These are phyloP conservation scores for Gari tellinella DNA, from an alignment of 2,888 invertebrate genomes.

Conservation along the genomic window DNA sequence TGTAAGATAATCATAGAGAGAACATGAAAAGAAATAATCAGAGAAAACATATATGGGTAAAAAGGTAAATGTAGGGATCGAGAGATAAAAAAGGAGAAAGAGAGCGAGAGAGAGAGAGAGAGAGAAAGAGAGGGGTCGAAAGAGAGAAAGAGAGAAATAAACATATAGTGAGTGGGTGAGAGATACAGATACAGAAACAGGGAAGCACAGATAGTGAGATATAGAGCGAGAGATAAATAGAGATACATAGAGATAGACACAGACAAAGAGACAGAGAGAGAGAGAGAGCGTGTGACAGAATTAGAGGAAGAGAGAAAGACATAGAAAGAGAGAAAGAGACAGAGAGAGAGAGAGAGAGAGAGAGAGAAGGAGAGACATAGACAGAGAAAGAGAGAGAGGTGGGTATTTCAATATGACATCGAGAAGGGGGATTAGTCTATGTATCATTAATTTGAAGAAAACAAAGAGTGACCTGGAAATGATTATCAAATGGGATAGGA, in stretches of 20 bases:
- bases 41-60: neutral
- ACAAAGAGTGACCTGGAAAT: too few species aligned
- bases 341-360: too few species aligned
- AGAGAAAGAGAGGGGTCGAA: neutral
- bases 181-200: neutral
- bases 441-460: too few species aligned
- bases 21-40: neutral
- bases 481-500: too few species aligned
- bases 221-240: neutral
- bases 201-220: neutral
- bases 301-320: too few species aligned
- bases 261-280: constrained; percentile 3
- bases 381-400: too few species aligned
- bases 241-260: neutral
- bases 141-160: neutral
- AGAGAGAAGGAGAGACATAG: too few species aligned
- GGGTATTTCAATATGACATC: too few species aligned
- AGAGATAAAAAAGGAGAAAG: neutral
- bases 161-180: neutral
- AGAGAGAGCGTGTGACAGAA: neutral
- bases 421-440: too few species aligned
- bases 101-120: neutral
- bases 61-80: neutral
- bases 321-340: too few species aligned
- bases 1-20: neutral